phyloP scores from a whole-genome alignment of 2,797 vertebrate species.

The Microhierax caerulescens region DNA sequence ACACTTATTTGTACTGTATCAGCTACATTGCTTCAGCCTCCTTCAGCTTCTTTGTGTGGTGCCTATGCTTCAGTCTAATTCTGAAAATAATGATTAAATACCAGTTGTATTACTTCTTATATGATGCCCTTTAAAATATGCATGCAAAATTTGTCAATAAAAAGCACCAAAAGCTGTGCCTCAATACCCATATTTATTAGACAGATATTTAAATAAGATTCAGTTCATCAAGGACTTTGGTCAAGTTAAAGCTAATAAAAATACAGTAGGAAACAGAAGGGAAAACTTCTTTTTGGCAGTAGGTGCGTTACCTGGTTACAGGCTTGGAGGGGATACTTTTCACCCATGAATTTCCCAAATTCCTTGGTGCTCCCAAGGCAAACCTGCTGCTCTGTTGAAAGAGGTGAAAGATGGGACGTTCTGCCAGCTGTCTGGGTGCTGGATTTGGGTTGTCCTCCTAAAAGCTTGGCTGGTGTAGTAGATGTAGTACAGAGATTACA shows the following conservation, averaged over 20 bases:
- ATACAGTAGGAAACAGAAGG: not conserved
- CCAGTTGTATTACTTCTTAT: not conserved
- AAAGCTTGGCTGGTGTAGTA: not conserved
- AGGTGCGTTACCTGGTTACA: not conserved
- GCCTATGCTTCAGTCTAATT: not conserved
- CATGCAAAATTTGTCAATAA: not conserved
- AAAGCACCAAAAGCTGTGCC: not conserved
- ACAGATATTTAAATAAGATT: not conserved
- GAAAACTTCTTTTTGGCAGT: not conserved
- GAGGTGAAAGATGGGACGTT: not conserved
- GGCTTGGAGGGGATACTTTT: not conserved
- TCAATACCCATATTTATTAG: not conserved
- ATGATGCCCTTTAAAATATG: not conserved
- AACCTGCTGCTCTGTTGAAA: not conserved
- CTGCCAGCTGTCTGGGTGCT: not conserved
- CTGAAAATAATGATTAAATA: not conserved
- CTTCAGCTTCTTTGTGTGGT: not conserved
- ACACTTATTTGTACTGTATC: not conserved
- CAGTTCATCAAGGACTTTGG: not conserved
- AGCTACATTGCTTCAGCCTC: not conserved
- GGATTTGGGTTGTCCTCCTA: not conserved
- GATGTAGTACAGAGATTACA: not conserved
- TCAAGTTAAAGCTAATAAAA: not conserved
- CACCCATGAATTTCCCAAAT: not conserved
- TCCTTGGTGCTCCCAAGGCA: not conserved